Conservation (phyloP, 2,888 invertebrate species). For the Agonum fuliginosum region DNA sequence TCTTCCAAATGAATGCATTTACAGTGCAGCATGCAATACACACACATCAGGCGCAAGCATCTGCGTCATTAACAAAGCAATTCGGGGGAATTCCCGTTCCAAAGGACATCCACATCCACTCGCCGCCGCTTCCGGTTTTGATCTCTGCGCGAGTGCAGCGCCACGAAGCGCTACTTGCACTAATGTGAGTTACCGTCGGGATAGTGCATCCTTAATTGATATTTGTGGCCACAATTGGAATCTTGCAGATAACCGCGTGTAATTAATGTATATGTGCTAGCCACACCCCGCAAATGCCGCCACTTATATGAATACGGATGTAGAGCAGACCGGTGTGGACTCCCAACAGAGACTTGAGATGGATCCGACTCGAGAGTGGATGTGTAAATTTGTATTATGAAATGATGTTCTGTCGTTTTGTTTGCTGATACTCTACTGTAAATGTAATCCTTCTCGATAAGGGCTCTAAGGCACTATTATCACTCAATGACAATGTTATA, state of each 20-base stretch:
- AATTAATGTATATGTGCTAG: slow-evolving; percentile 70
- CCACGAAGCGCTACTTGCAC: slow-evolving; percentile 60
- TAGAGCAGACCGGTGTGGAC: not conserved
- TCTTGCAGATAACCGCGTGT: slow-evolving; percentile 73
- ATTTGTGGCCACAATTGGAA: slow-evolving; percentile 72
- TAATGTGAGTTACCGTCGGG: slow-evolving; percentile 71
- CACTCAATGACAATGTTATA: no score
- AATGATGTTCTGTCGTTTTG: slow-evolving; percentile 13
- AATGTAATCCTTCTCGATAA: not conserved
- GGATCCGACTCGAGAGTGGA: slow-evolving; percentile 24
- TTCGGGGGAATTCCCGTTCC: slow-evolving; percentile 15
- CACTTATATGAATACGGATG: slow-evolving; percentile 56
- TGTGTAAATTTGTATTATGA: slow-evolving; percentile 52
- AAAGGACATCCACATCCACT: slow-evolving; percentile 2
- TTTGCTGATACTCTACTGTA: not conserved
- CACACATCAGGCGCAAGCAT: slow-evolving; percentile 23
- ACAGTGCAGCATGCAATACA: not conserved
- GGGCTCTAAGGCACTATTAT: no score
- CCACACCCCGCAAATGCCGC: slow-evolving; percentile 30
- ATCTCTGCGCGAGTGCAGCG: slow-evolving; percentile 26
- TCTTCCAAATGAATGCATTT: not conserved
- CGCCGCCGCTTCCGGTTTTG: not conserved
- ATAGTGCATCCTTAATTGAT: slow-evolving; percentile 71
- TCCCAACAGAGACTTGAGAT: not conserved
- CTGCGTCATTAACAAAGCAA: slow-evolving; percentile 47